Conservation (phyloP, 2,797 vertebrate species). For the Cyprinella venusta region DNA sequence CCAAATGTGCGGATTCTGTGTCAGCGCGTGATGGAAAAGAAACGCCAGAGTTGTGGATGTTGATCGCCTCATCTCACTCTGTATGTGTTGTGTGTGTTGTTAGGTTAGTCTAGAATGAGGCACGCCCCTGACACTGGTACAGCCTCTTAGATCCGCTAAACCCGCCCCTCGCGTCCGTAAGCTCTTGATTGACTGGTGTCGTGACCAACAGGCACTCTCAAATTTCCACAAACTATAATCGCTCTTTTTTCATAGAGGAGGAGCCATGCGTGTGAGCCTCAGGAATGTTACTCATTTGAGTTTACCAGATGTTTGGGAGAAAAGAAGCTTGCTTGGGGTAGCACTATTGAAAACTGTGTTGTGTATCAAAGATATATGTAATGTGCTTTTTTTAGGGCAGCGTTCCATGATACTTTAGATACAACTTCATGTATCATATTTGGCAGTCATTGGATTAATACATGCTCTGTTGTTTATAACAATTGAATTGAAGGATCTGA, state of each 20-base stretch:
- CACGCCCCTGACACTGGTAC: slow-evolving; percentile 71
- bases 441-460: neutral
- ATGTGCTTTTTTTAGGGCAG: neutral
- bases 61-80: slow-evolving; percentile 19
- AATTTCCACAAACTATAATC: slow-evolving; percentile 22
- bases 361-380: neutral
- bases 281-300: slow-evolving; percentile 34
- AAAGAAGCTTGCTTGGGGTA: slow-evolving; percentile 1
- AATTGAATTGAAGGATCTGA: neutral
- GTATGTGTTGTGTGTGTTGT: neutral
- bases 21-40: slow-evolving; percentile 28
- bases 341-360: neutral
- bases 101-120: slow-evolving; percentile 64
- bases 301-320: slow-evolving; percentile 58
- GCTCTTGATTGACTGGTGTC: slow-evolving; percentile 60
- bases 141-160: slow-evolving; percentile 60
- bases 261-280: slow-evolving; percentile 39
- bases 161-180: slow-evolving; percentile 59
- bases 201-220: slow-evolving; percentile 64
- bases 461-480: neutral
- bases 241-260: slow-evolving; percentile 47
- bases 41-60: neutral
- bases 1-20: slow-evolving; percentile 12
- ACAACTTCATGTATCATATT: neutral
- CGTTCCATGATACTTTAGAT: neutral